These are phyloP conservation scores for Aproaerema taeniolella DNA, from an alignment of 2,888 invertebrate species.

Conservation along the genomic window DNA sequence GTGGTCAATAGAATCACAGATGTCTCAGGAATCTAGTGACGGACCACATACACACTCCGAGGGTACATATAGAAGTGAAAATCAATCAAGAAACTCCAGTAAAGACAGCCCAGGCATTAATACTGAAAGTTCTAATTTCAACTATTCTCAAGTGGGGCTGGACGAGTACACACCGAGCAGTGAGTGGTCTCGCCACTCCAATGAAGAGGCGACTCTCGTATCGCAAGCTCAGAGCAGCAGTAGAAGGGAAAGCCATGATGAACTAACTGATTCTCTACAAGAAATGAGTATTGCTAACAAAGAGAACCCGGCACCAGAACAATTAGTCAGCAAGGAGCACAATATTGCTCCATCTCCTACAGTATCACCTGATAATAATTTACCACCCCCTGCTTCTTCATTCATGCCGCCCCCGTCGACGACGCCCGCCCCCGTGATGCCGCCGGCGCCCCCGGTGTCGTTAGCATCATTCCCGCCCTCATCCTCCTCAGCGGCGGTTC, in stretches of 20 bases:
- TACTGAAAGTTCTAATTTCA: conserved; percentile 60
- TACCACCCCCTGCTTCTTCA: conserved; percentile 24
- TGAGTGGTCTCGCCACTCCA: conserved; percentile 47
- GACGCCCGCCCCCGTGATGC: conserved; percentile 14
- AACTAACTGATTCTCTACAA: conserved; percentile 48
- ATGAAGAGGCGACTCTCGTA: conserved; percentile 34
- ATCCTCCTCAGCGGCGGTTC: conserved; percentile 19
- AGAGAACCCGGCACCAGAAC: conserved; percentile 36
- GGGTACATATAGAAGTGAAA: conserved; percentile 78
- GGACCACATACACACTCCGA: conserved; percentile 78
- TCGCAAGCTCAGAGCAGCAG: conserved; percentile 34
- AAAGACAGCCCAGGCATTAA: conserved; percentile 64
- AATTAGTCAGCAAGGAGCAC: conserved; percentile 19
- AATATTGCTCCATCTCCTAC: conserved; percentile 24
- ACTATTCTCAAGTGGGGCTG: conserved; percentile 45
- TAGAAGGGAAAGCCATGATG: conserved; percentile 45
- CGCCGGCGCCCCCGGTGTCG: conserved; percentile 17
- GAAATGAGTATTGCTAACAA: conserved; percentile 54
- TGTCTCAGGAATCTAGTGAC: conserved; percentile 81
- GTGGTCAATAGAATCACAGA: conserved; percentile 82
- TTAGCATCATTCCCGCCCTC: conserved; percentile 18
- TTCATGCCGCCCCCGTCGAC: conserved; percentile 16
- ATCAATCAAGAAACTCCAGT: conserved; percentile 73
- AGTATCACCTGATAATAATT: conserved; percentile 28
- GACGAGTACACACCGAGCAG: conserved; percentile 39